Evolutionary conservation across 2,113 vertebrate species (phyloP).

Genomic region (Panthera leo): DNA sequence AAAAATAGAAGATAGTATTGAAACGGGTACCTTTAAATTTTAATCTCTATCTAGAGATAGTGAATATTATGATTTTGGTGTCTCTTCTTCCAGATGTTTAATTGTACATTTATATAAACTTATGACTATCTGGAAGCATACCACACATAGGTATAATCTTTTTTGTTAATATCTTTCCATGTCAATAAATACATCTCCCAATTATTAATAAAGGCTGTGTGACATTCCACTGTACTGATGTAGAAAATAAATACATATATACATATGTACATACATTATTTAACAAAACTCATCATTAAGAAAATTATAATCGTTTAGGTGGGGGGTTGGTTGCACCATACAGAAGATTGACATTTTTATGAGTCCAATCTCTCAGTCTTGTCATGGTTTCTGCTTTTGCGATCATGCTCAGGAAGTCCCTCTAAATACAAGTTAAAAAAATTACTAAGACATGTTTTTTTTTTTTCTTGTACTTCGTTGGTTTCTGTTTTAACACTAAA

Average conservation of each 20-base stretch:
- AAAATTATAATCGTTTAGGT: slow-evolving; percentile 11
- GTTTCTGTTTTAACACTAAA: slow-evolving; percentile 27
- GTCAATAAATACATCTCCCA: neutral
- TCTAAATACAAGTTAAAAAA: neutral
- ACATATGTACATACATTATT: neutral
- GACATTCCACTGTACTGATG: neutral
- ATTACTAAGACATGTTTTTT: neutral
- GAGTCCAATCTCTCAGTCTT: neutral
- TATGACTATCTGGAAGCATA: neutral
- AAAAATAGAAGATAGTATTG: neutral
- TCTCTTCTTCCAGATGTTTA: neutral
- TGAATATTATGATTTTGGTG: neutral
- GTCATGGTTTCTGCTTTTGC: neutral
- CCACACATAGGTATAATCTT: neutral
- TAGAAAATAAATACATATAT: neutral
- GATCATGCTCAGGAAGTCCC: neutral
- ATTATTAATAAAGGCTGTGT: neutral
- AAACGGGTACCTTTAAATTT: no score
- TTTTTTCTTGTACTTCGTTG: neutral
- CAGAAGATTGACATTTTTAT: neutral
- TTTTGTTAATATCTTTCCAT: neutral
- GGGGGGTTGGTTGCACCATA: neutral
- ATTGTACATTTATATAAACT: neutral
- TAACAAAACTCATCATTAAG: neutral
- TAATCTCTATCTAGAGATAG: neutral